Base-by-base conservation (phyloP, 2,797 vertebrate genomes). In the Catostomus latipinnis region DNA sequence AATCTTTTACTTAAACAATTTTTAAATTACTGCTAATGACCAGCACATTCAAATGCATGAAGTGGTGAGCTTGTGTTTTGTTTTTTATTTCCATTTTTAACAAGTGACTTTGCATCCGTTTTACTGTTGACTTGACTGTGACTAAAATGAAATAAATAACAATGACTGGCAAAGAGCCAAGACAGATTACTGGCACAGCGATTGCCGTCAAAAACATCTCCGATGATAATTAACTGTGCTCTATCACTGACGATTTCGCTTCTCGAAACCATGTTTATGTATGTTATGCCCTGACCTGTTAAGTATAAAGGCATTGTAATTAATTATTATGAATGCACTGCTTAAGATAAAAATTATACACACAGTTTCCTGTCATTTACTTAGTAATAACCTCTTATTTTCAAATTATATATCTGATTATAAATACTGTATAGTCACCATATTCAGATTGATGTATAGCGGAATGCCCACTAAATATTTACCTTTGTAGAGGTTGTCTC, bases 171-270 rank as follows among this genome's bases (percentile, higher is more conserved):
- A 81, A 80, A 83, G 89, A 86, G 88, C 89, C 48, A 91, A 73
- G 84, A 80, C 86, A 80, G 89, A 92, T 90, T 90, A 87, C 88
- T 89, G 84, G 89, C 90, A 87, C 87, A 87, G 83, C 81, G 82
- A 91, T 89, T 85, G 81, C 88, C 90, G 90, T 93, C 89, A 90
- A 89, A 93, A 88, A 86, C 91, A 87, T 88, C 90, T 88, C 88
- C 76, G 88, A 89, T 85, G 89, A 88, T 92, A 89, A 93, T 93
- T 92, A 90, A 87, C 85, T 89, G 86, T 82, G 85, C 87, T 90
- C 85, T 85, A 84, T 90, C 88, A 90, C 87, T 86, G 65, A 85
- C 80, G 84, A 83, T 87, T 87, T 89, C 77, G 76, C 87, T 87
- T 83, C 74, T 81, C 61, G 78, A 85, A 83, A 67, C 74, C 18